Evolutionary conservation across 2,797 vertebrate species (phyloP), one percentile per base, ranked within the genome.

Genomic region (Alauda arvensis): DNA sequence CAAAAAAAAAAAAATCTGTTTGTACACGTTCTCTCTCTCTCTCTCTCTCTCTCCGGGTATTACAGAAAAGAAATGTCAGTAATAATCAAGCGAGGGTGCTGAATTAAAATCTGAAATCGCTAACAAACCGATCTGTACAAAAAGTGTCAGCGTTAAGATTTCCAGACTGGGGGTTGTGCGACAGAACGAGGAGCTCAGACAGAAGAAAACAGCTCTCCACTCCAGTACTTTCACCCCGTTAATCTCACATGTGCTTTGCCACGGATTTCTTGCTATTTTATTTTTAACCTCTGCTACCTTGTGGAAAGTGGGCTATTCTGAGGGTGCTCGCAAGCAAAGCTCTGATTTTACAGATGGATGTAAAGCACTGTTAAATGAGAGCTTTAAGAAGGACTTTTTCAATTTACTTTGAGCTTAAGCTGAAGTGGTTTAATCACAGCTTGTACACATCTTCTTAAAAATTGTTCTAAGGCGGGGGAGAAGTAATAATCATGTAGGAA

Each of bases 391-490:
- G 72, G 88, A 92, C 94, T 96, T 96, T 92, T 92, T 94, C 83
- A 90, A 88, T 95, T 93, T 94, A 90, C 91, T 95, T 94, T 89
- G 87, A 94, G 91, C 88, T 95, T 96, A 89, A 95, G 91, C 89
- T 90, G 77, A 95, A 96, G 94, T 88, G 86, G 83, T 93, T 96
- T 96, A 95, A 93, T 95, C 95, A 92, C 90, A 94, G 93, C 77
- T 89, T 91, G 95, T 89, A 92, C 88, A 92, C 84, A 85, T 93
- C 81, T 94, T 95, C 88, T 96, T 92, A 93, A 93, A 86, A 66
- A 87, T 77, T 95, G 80, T 92, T 96, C 79, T 56, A 84, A 86
- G 45, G 39, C 62, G 46, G 77, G 43, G 48, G 48, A 72, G 90
- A 91, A 90, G 56, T 87, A 96, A 94, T 94, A 94, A 94, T 84